A percentile compares a stretch with the other conserved stretches of the same genome.
These are phyloP conservation scores for Arbacia lixula DNA, from an alignment of 53 echinoderm and acorn worm genomes.

Conservation along the genomic window DNA sequence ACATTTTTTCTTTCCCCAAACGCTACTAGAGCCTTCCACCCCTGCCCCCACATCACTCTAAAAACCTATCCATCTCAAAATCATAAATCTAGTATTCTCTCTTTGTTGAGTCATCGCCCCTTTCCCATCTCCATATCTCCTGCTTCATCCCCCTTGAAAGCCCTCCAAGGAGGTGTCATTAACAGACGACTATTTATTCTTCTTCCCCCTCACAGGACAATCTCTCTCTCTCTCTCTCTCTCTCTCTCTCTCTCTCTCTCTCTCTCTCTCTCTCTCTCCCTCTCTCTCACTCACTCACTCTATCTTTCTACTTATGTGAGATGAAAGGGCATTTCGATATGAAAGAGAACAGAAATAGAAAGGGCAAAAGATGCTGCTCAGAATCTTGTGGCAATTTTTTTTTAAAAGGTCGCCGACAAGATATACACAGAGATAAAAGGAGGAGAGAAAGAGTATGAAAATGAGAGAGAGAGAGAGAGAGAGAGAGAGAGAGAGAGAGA, in stretches of 20 bases:
- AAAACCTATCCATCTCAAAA: constrained; percentile 11
- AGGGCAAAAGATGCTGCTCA: too few relatives aligned
- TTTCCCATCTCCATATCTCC: constrained; percentile 45
- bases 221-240: too few relatives aligned
- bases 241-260: too few relatives aligned
- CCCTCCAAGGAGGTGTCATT: constrained; percentile 37
- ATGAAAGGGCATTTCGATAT: too few relatives aligned
- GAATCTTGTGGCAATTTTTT: too few relatives aligned
- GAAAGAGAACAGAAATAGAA: too few relatives aligned
- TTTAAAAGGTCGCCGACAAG: too few relatives aligned
- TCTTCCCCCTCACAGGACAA: too few relatives aligned
- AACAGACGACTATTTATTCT: constrained; percentile 25
- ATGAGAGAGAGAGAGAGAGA: not conserved
- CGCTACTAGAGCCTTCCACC: not conserved
- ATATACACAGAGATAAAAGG: not conserved
- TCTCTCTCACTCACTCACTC: not conserved
- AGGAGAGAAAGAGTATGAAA: not conserved
- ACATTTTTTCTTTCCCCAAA: not conserved
- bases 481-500: not conserved
- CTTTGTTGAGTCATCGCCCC: constrained; percentile 28
- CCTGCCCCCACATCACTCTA: not conserved
- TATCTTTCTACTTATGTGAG: constrained; percentile 25
- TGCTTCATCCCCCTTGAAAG: constrained; percentile 21
- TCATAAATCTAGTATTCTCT: constrained; percentile 29
- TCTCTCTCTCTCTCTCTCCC: constrained; percentile 28